These are phyloP conservation scores for Nasua narica DNA, from an alignment of 2,797 vertebrate species.

Conservation along the genomic window DNA sequence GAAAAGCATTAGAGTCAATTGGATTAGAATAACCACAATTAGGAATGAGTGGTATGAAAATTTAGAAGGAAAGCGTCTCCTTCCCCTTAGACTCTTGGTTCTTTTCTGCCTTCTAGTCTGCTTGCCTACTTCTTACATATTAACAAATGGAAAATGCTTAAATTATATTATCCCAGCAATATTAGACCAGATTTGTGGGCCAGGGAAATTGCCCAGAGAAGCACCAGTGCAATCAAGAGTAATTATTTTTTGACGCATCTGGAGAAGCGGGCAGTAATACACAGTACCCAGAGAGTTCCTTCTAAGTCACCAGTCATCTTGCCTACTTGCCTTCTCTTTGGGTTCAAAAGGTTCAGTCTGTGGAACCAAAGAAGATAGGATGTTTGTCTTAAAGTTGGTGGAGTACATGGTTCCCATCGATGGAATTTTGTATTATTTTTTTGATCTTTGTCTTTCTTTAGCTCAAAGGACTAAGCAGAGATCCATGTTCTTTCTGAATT, in stretches of 20 bases:
- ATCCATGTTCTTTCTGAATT: conserved; percentile 19
- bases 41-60: conserved; percentile 33
- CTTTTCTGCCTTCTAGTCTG: conserved; percentile 18
- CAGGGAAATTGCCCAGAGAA: conserved; percentile 9
- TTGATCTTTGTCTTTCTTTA: background rate
- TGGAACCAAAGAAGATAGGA: background rate
- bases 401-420: background rate
- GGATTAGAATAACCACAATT: conserved; percentile 15
- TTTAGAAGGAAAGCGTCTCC: background rate
- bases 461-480: background rate
- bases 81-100: background rate
- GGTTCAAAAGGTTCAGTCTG: background rate
- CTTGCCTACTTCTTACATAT: background rate
- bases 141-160: conserved; percentile 41
- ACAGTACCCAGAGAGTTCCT: background rate
- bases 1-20: conserved; percentile 28
- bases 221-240: background rate
- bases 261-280: background rate
- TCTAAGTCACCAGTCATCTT: background rate
- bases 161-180: background rate
- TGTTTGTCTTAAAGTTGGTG: background rate
- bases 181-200: background rate
- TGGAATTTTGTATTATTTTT: background rate
- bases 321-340: background rate
- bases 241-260: conserved; percentile 6